Conservation (phyloP, 2,113 vertebrate genomes). For the Mormyrus lacerda region DNA sequence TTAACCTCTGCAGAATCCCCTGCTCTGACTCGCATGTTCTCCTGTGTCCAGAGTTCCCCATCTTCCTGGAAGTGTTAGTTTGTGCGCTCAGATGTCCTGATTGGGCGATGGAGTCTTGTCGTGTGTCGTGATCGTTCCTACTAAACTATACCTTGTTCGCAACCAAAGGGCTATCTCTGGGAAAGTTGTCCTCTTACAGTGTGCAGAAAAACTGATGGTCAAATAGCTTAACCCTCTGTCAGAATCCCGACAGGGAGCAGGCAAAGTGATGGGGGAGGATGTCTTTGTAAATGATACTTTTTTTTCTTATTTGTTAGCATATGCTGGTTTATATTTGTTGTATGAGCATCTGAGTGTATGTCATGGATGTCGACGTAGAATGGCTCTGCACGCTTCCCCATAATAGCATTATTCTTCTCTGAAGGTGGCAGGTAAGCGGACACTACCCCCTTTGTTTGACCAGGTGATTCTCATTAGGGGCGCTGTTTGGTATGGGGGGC, state of each 20-base stretch:
- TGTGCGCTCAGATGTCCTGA: not conserved
- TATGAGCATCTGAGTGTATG: not conserved
- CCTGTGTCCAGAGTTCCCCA: not conserved
- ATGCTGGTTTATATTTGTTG: too few species aligned
- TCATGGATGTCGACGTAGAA: not conserved
- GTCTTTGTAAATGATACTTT: not conserved
- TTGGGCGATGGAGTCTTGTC: not conserved
- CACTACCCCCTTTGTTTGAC: conserved; percentile 2
- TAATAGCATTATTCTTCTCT: not conserved
- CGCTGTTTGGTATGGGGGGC: not conserved
- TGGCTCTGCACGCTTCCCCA: too few species aligned
- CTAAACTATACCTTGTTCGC: not conserved
- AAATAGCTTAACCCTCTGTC: not conserved
- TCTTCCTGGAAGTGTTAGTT: not conserved
- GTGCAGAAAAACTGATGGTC: not conserved
- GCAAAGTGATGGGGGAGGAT: not conserved
- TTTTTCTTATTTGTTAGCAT: not conserved
- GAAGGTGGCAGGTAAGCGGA: conserved; percentile 6
- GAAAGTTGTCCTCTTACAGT: not conserved
- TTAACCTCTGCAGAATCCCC: not conserved
- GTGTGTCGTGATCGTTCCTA: not conserved
- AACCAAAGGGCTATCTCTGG: not conserved
- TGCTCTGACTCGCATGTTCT: not conserved
- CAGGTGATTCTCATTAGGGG: conserved; percentile 14
- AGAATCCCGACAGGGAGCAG: not conserved